Base-by-base conservation (phyloP, 2,113 vertebrate genomes). In the Plestiodon gilberti region DNA sequence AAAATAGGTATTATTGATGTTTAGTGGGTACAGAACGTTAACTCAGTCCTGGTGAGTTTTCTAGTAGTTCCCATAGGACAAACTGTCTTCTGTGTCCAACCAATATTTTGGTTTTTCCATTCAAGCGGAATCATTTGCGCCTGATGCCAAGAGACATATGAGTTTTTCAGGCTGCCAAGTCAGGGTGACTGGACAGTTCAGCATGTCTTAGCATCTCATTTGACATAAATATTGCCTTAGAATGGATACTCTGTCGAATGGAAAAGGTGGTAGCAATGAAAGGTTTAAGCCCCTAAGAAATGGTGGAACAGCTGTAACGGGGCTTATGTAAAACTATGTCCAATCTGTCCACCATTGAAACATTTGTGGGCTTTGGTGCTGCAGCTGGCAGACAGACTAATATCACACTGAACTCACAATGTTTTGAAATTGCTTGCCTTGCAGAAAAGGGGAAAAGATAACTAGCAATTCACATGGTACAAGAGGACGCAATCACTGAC, bases 201-300 rank as follows among this genome's bases (percentile, higher is more conserved):
- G 91, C 92, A 91, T 89, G 88, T 92, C 92, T 93, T 69, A 52
- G 7, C 48, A 30, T 55, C 92, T 83, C 81, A 88, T 93, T 86
- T 6, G 84, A 83, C 89, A 91, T 85, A 87, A 73, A 86, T 89
- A 89, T 91, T 92, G 89, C 75, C 85, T 91, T 89, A 91, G 92
- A 90, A 91, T 89, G 82, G 61, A 15, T n/a, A 82, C 90, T 90
- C 89, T 86, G 82, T 84, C 81, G 81, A 84, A 93, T 93, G 90
- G 90, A 93, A 93, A 92, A 95, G 78, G 91, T 91, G 92, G 89
- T 90, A 93, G 89, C 87, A 93, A 90, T 89, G 91, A 93, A 93
- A 89, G 93, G 85, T 89, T 94, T 93, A 93, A 92, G 90, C 91
- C 85, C 88, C 73, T n/a, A 86, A 89, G 87, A 90, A 93, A 94